phyloP scores from a whole-genome alignment of 2,888 invertebrate genomes.

The Pammene aurita region DNA sequence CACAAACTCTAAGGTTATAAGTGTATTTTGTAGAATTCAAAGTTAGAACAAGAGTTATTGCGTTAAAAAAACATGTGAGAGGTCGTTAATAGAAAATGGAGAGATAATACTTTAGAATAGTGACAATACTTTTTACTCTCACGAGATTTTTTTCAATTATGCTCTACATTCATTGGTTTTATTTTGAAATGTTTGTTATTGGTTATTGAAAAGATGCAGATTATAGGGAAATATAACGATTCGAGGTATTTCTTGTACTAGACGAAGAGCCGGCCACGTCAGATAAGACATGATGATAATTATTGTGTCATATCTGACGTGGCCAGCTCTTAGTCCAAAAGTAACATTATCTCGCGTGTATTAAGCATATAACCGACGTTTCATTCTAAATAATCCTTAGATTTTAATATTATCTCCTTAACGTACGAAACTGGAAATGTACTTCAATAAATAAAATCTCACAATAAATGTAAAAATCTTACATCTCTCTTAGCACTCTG shows the following conservation, averaged over 20 bases:
- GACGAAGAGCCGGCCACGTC: no score
- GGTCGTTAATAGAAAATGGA: no score
- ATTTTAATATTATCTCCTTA: conserved; percentile 19
- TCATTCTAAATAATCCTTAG: conserved; percentile 21
- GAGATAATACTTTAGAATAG: no score
- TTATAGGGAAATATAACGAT: conserved; percentile 17
- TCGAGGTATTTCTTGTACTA: conserved; percentile 25
- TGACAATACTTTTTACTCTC: no score
- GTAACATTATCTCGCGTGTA: conserved; percentile 18
- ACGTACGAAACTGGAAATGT: conserved; percentile 29
- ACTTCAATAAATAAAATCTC: conserved; percentile 24
- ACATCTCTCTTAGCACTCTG: conserved; percentile 18
- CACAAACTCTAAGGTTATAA: no score
- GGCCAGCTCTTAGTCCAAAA: no score
- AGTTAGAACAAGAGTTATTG: no score
- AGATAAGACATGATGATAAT: no score
- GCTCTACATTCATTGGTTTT: neutral
- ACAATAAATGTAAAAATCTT: conserved; percentile 7
- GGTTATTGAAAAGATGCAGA: neutral
- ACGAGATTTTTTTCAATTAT: neutral
- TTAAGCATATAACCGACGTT: conserved; percentile 18
- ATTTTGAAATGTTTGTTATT: neutral
- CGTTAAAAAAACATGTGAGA: no score
- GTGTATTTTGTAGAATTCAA: no score
- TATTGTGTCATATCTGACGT: no score